Percentiles rank a stretch among this genome's conserved stretches.
Conservation (phyloP, 2,797 vertebrate species). For the Enteromius fasciolatus region DNA sequence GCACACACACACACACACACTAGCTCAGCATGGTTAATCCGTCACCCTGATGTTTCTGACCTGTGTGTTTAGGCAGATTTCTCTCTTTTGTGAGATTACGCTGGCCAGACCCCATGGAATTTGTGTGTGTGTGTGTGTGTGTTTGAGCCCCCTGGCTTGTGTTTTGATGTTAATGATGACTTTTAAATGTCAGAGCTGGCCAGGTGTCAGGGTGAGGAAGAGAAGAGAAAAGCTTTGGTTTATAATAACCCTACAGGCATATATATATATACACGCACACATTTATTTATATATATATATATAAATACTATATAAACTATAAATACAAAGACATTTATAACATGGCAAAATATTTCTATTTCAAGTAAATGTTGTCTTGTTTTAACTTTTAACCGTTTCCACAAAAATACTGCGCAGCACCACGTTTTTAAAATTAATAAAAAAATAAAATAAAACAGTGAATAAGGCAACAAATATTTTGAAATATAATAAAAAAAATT, state of each 20-base stretch:
- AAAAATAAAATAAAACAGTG: neutral
- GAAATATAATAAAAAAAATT: neutral
- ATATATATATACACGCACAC: no score
- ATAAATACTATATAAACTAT: no score
- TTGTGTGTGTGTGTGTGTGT: conserved; percentile 20
- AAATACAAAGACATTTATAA: no score
- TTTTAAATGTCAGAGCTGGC: conserved; percentile 76
- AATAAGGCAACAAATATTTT: neutral
- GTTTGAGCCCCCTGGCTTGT: conserved; percentile 49
- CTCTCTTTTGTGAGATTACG: conserved; percentile 47
- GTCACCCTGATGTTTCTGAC: conserved; percentile 31
- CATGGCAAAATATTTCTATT: no score
- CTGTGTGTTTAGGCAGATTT: conserved; percentile 40
- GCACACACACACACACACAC: conserved; percentile 13
- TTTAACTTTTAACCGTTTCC: neutral
- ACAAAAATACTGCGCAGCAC: neutral
- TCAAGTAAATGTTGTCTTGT: no score
- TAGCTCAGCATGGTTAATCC: conserved; percentile 24
- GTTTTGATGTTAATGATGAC: conserved; percentile 71
- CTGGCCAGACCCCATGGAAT: conserved; percentile 40
- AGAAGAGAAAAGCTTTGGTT: conserved; percentile 58
- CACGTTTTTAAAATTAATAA: neutral
- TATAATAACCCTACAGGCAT: conserved; percentile 45
- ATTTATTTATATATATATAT: no score
- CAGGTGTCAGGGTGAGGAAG: conserved; percentile 54